These are phyloP conservation scores for Tyria jacobaeae DNA, from an alignment of 2,888 invertebrate species.

Conservation along the genomic window DNA sequence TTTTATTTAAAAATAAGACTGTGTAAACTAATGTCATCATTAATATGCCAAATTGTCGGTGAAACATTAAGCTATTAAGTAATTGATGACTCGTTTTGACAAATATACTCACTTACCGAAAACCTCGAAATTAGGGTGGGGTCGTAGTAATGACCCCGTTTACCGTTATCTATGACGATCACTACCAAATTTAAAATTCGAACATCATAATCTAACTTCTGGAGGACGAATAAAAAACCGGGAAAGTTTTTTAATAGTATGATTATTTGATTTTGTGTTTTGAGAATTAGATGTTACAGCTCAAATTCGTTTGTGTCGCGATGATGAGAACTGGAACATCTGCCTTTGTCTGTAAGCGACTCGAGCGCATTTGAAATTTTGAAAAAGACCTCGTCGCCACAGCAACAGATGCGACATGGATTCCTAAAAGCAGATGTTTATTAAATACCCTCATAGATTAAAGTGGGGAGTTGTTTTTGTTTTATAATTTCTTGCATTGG, in stretches of 20 bases:
- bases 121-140: conserved; percentile 69
- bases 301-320: conserved; percentile 43
- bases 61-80: conserved; percentile 71
- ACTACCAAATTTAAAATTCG: conserved; percentile 81
- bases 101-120: conserved; percentile 74
- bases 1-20: no score
- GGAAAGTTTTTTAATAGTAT: conserved; percentile 42
- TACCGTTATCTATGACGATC: conserved; percentile 78
- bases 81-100: conserved; percentile 73
- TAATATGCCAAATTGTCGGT: conserved; percentile 62
- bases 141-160: conserved; percentile 79
- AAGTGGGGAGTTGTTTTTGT: conserved; percentile 75
- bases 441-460: conserved; percentile 84
- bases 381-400: conserved; percentile 75
- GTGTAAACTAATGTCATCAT: no score
- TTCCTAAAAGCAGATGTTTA: conserved; percentile 84
- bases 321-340: conserved; percentile 68
- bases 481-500: conserved; percentile 73
- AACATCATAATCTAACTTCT: conserved; percentile 82
- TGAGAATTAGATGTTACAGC: conserved; percentile 45
- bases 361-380: conserved; percentile 82
- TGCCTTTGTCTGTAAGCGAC: conserved; percentile 76
- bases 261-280: conserved; percentile 38
- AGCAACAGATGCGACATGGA: conserved; percentile 85
- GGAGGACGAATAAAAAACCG: conserved; percentile 54